phyloP scores from a whole-genome alignment of 2,797 vertebrate species.

The Pipistrellus pipistrellus region DNA sequence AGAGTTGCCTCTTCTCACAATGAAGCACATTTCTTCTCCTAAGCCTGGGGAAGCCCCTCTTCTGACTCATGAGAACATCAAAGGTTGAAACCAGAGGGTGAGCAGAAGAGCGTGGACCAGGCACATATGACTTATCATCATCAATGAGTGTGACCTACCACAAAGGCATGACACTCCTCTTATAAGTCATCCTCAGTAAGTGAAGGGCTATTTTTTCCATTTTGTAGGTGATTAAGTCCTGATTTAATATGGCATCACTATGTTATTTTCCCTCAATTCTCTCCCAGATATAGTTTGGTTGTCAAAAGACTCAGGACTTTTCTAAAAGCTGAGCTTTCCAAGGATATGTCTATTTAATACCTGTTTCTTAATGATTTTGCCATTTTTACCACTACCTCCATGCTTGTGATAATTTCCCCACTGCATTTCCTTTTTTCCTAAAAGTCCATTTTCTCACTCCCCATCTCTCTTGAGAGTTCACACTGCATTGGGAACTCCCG shows the following conservation, averaged over 20 bases:
- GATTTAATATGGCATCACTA: not conserved
- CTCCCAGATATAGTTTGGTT: not conserved
- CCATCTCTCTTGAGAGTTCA: not conserved
- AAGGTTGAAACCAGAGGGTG: not conserved
- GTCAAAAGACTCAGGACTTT: not conserved
- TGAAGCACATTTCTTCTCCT: not conserved
- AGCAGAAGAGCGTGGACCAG: not conserved
- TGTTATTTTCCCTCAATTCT: not conserved
- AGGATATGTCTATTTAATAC: not conserved
- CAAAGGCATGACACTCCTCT: not conserved
- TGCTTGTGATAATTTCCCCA: not conserved
- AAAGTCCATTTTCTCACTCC: not conserved
- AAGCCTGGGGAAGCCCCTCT: not conserved
- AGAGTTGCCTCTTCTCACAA: not conserved
- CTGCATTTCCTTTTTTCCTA: not conserved
- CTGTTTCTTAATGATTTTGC: not conserved
- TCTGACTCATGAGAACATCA: not conserved
- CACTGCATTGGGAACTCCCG: not conserved
- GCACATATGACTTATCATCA: not conserved
- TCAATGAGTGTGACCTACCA: too few relatives aligned
- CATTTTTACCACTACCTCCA: not conserved
- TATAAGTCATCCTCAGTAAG: not conserved
- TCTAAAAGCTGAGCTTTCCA: not conserved
- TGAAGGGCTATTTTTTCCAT: not conserved
- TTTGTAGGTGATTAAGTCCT: not conserved